A percentile compares a stretch with the other conserved stretches of the same genome.
Conservation (phyloP, 2,888 invertebrate species). For the Taenaris catops region DNA sequence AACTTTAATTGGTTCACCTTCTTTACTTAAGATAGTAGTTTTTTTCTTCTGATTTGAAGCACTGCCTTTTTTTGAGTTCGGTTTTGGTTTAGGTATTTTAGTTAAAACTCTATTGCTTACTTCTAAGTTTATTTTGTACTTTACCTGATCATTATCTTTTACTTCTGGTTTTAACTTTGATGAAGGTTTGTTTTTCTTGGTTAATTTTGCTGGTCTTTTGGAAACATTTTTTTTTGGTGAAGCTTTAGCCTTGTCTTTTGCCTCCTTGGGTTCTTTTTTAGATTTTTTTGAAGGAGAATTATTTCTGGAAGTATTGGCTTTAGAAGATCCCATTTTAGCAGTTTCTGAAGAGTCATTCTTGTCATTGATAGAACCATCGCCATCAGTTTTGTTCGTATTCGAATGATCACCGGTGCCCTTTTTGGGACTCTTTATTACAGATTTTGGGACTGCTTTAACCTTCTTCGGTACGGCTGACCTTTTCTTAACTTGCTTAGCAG, state of each 20-base stretch:
- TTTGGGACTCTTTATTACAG: slow-evolving; percentile 47
- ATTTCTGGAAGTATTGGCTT: slow-evolving; percentile 37
- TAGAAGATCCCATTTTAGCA: slow-evolving; percentile 43
- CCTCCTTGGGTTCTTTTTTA: slow-evolving; percentile 58
- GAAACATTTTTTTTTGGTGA: slow-evolving; percentile 36
- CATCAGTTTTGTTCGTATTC: slow-evolving; percentile 38
- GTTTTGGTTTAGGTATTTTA: slow-evolving; percentile 49
- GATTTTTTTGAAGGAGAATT: slow-evolving; percentile 52
- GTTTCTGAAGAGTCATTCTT: slow-evolving; percentile 42
- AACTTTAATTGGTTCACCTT: slow-evolving; percentile 24
- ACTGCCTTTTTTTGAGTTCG: slow-evolving; percentile 43
- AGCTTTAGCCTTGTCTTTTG: slow-evolving; percentile 55
- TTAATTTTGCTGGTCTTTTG: slow-evolving; percentile 41
- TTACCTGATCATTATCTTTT: slow-evolving; percentile 45
- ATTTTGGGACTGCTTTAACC: slow-evolving; percentile 48
- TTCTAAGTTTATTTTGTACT: slow-evolving; percentile 66
- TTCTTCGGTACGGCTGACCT: slow-evolving; percentile 52
- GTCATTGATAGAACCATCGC: slow-evolving; percentile 36
- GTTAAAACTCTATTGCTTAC: slow-evolving; percentile 34
- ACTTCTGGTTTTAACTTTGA: slow-evolving; percentile 36
- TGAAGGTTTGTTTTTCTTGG: slow-evolving; percentile 36
- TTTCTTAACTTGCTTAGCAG: slow-evolving; percentile 49
- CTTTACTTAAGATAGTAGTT: slow-evolving; percentile 24
- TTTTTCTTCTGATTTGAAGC: slow-evolving; percentile 45
- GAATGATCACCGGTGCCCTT: slow-evolving; percentile 43